Conservation (phyloP, 2,113 vertebrate species). For the Carassius auratus region DNA sequence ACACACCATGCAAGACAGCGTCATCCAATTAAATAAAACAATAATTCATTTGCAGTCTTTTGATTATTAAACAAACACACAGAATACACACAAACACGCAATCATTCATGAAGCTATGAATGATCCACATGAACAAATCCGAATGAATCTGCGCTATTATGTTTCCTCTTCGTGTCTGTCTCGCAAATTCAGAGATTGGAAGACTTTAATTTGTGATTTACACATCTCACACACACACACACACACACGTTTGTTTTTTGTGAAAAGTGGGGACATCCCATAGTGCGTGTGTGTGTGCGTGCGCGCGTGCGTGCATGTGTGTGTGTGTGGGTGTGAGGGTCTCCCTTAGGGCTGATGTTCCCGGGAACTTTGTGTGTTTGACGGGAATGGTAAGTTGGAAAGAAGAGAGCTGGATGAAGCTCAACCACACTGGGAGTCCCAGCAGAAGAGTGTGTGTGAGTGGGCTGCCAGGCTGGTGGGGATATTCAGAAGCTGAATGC, state of each 20-base stretch:
- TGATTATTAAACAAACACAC: neutral
- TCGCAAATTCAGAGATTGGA: neutral
- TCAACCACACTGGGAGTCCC: constrained; percentile 44
- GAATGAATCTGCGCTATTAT: neutral
- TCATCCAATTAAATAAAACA: neutral
- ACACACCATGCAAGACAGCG: constrained; percentile 50
- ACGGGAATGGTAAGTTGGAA: constrained; percentile 45
- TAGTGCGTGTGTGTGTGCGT: no score
- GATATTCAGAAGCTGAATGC: constrained; percentile 4
- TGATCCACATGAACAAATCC: neutral
- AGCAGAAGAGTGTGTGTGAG: constrained; percentile 26
- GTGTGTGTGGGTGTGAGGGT: constrained; percentile 44
- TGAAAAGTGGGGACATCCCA: neutral
- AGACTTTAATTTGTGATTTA: neutral
- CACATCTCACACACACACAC: no score
- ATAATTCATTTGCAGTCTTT: neutral
- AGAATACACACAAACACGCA: neutral
- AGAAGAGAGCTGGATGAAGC: constrained; percentile 42
- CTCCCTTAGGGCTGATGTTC: constrained; percentile 45
- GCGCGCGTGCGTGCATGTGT: constrained; percentile 24
- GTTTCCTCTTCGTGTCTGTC: neutral
- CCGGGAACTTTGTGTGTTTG: constrained; percentile 36
- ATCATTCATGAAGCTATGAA: neutral
- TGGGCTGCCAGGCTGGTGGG: constrained; percentile 27
- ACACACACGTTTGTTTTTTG: neutral